A percentile compares a stretch with the other conserved stretches of the same genome.
Conservation (phyloP, 2,113 vertebrate genomes). For the Corydoras maculifer region DNA sequence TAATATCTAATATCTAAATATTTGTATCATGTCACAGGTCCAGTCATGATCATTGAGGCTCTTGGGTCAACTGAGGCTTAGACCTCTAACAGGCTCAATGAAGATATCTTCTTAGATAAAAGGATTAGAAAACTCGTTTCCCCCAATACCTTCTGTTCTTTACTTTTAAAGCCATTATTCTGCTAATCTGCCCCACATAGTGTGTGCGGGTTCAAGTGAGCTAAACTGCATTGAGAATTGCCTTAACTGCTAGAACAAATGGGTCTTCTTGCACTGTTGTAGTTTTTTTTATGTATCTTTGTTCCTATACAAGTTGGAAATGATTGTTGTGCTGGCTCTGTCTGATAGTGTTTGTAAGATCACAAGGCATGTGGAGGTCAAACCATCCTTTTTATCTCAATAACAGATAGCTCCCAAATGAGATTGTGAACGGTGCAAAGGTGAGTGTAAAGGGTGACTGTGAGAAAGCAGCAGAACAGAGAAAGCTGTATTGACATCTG, state of each 20-base stretch:
- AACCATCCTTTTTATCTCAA: constrained; percentile 43
- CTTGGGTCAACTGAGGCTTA: constrained; percentile 13
- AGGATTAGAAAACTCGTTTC: constrained; percentile 52
- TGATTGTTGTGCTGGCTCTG: constrained; percentile 7
- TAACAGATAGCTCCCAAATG: constrained; percentile 19
- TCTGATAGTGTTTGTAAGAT: constrained; percentile 28
- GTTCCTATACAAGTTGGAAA: not conserved
- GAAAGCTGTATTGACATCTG: constrained; percentile 50
- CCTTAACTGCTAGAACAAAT: constrained; percentile 15
- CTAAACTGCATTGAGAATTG: constrained; percentile 15
- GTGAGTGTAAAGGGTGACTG: constrained; percentile 27
- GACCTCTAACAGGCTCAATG: constrained; percentile 56
- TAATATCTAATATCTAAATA: too few species aligned
- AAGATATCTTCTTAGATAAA: constrained; percentile 61
- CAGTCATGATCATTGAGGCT: too few species aligned
- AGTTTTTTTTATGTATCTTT: not conserved
- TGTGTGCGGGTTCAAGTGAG: constrained; percentile 16
- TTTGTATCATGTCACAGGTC: too few species aligned
- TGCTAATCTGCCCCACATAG: constrained; percentile 49
- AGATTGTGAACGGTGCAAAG: constrained; percentile 24
- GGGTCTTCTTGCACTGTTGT: not conserved
- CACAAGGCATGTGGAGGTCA: constrained; percentile 50
- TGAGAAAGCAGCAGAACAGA: constrained; percentile 41
- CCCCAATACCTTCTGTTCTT: constrained; percentile 40
- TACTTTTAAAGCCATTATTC: constrained; percentile 50